Evolutionary conservation across 30 jellyfish, hydroid and myxozoan species (phyloP), one percentile per base, ranked within the genome.

Genomic region (Aurelia aurita): DNA sequence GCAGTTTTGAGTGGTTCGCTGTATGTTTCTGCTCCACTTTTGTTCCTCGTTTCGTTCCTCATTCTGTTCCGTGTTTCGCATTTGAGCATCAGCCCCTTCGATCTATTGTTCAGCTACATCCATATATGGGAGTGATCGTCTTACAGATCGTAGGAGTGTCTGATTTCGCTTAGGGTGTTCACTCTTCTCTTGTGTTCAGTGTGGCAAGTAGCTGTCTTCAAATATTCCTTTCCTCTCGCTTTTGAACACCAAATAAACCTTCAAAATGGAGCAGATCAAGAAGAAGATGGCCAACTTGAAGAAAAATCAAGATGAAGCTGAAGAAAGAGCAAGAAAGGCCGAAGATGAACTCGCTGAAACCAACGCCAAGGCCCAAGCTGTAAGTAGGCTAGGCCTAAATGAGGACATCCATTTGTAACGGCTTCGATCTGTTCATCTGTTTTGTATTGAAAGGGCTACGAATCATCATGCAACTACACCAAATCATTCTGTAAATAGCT

Each of bases 291-390:
- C 98, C 58, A 75, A 62, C 58, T 79, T 92, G 53, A 85, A 80
- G 87, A 86, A 78, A 64, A 58, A 89, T 4, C 95, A 88, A 46
- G 96, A 92, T 32, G 96, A 95, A 49, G 98, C 98, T 21, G 98
- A 92, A 45, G 96, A 70, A 73, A 94, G 84, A 71, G 96, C 98
- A 25, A 86, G 90, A 47, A 87, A 75, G 53, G 93, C 97, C 66
- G 98, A 92, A 76, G 87, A 80, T 19, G 98, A 92, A 88, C 84
- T 92, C 26, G 95, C 90, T 23, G 88, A 70, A 57, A 86, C 98
- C 53, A 92, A 87, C 79, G 90, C 85, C 47, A 87, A 92, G 71
- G 97, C 98, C 67, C 92, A 81, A 26, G 91, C 88, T 72, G 98
- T 92, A 49, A 74, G 89, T 90, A 73, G 49, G 46, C 57, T 20